Percentiles rank a stretch among this genome's conserved stretches.
Conservation (phyloP, 2,888 invertebrate species). For the Priocnemis perturbator region DNA sequence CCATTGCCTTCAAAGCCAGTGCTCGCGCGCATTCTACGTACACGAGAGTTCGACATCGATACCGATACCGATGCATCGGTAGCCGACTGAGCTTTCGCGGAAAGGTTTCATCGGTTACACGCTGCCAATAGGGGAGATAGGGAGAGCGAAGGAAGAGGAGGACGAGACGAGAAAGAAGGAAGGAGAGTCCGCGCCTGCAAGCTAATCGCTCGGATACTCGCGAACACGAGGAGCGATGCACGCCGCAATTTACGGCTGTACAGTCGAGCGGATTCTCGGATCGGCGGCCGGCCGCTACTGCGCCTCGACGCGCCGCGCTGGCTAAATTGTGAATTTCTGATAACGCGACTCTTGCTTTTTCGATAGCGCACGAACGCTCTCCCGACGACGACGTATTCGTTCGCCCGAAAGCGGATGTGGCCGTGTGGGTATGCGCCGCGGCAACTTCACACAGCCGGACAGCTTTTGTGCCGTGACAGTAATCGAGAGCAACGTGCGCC, state of each 20-base stretch:
- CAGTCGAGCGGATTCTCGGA: conserved; percentile 21
- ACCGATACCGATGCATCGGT: conserved; percentile 29
- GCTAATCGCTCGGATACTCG: conserved; percentile 46
- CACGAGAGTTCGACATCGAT: conserved; percentile 39
- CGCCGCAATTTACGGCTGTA: conserved; percentile 42
- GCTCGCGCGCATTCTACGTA: conserved; percentile 11
- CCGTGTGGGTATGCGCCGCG: no score
- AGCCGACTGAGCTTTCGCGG: conserved; percentile 32
- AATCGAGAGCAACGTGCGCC: no score
- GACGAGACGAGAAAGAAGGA: neutral
- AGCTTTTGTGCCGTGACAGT: no score
- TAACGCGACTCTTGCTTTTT: no score
- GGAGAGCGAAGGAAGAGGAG: no score
- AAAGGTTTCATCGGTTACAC: conserved; percentile 55
- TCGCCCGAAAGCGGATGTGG: no score
- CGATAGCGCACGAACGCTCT: no score
- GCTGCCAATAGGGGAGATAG: conserved; percentile 27
- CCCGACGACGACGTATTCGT: no score
- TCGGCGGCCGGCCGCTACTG: conserved; percentile 9
- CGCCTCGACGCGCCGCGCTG: no score
- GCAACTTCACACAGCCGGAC: no score
- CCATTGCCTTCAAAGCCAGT: conserved; percentile 26
- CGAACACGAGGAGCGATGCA: conserved; percentile 33
- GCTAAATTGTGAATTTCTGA: no score
- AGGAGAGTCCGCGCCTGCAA: conserved; percentile 22